Conservation (phyloP, 2,113 vertebrate species). For the Protobothrops mucrosquamatus region DNA sequence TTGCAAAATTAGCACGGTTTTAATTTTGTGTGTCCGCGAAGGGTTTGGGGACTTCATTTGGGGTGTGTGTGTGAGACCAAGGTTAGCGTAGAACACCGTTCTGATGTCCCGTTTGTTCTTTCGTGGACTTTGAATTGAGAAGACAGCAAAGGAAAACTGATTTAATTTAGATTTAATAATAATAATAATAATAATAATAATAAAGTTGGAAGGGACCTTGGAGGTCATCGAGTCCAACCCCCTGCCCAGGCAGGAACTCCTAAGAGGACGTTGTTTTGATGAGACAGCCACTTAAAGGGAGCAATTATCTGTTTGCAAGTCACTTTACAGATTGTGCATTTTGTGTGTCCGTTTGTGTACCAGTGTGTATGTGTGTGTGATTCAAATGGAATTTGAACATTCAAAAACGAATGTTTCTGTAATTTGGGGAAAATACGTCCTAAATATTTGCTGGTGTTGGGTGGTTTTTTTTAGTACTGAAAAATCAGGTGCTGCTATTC, state of each 20-base stretch:
- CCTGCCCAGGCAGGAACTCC: not conserved
- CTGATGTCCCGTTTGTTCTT: not conserved
- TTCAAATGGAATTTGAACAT: not conserved
- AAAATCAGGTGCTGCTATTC: too few relatives aligned
- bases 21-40: rapidly evolving
- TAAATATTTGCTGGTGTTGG: not conserved
- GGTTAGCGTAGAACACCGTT: rapidly evolving
- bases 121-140: not conserved
- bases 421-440: not conserved
- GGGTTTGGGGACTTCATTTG: not conserved
- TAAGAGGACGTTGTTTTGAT: not conserved
- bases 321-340: not conserved
- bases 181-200: too few relatives aligned
- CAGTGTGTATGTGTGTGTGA: not conserved
- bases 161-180: not conserved
- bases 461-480: too few relatives aligned
- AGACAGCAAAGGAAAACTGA: not conserved
- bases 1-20: rapidly evolving
- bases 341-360: not conserved
- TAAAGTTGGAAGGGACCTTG: too few relatives aligned
- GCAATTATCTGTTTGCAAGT: too few relatives aligned
- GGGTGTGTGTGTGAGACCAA: not conserved
- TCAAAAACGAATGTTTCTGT: not conserved
- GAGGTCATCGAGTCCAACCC: too few relatives aligned
- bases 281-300: not conserved